Conservation (phyloP, 2,113 vertebrate species). For the Vireo altiloquus region DNA sequence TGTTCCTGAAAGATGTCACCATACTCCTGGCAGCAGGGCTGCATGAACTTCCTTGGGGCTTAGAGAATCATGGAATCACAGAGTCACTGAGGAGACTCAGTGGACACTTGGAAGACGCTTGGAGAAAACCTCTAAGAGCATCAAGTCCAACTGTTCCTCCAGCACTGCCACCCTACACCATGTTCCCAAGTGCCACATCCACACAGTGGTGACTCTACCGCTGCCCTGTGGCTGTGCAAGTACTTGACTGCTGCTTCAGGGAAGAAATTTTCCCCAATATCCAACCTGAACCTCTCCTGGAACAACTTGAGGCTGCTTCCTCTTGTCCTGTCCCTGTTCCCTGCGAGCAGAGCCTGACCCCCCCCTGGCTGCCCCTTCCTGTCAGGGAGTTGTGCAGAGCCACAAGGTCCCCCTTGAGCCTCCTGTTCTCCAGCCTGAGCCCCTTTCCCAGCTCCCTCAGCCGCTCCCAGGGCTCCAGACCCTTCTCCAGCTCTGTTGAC, state of each 20-base stretch:
- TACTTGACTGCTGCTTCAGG: background rate
- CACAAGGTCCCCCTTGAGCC: background rate
- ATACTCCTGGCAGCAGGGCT: background rate
- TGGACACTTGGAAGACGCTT: background rate
- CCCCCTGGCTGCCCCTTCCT: rapidly evolving
- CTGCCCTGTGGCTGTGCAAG: background rate
- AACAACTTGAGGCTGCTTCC: rapidly evolving
- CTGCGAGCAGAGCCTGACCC: background rate
- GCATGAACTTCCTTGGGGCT: background rate
- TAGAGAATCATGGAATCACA: background rate
- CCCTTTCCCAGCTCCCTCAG: background rate
- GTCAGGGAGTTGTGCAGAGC: background rate
- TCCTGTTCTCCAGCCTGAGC: background rate
- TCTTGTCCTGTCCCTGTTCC: background rate
- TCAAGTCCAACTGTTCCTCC: background rate
- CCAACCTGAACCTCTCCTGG: background rate
- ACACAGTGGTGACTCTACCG: background rate
- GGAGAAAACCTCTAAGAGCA: background rate
- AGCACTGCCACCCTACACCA: background rate
- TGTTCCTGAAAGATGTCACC: background rate
- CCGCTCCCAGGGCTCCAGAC: background rate
- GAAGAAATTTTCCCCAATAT: background rate
- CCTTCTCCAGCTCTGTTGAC: background rate
- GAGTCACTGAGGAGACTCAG: background rate
- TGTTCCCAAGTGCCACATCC: background rate